Conservation (phyloP, 2,113 vertebrate genomes). For the Megalops atlanticus region DNA sequence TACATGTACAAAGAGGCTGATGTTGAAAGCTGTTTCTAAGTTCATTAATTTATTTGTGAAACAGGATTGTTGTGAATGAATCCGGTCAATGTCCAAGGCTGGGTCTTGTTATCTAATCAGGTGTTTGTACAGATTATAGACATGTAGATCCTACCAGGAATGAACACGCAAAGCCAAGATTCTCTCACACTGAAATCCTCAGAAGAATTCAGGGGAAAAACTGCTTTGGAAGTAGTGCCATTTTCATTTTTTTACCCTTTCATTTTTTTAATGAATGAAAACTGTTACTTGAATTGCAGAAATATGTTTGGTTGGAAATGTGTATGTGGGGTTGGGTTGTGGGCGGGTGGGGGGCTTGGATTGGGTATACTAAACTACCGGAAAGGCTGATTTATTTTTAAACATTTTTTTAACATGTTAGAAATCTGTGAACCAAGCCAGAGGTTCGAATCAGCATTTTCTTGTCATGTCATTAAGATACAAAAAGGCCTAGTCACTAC, state of each 20-base stretch:
- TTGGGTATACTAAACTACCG: constrained; percentile 42
- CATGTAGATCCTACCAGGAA: constrained; percentile 43
- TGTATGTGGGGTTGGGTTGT: constrained; percentile 40
- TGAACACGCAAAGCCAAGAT: constrained; percentile 35
- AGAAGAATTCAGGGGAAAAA: constrained; percentile 65
- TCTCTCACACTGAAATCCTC: constrained; percentile 59
- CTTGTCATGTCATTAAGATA: constrained; percentile 57
- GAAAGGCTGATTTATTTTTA: constrained; percentile 49
- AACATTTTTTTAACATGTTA: constrained; percentile 49
- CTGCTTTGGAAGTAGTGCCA: constrained; percentile 58
- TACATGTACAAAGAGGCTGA: constrained; percentile 44
- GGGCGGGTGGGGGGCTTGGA: constrained; percentile 44
- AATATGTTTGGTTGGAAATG: constrained; percentile 47
- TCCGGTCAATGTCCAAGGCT: constrained; percentile 42
- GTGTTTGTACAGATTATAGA: constrained; percentile 54
- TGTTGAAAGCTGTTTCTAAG: constrained; percentile 38
- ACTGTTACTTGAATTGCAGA: constrained; percentile 73
- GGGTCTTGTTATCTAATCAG: constrained; percentile 55
- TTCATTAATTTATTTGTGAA: constrained; percentile 60
- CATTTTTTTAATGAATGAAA: constrained; percentile 52
- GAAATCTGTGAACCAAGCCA: constrained; percentile 48
- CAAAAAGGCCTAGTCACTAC: constrained; percentile 61
- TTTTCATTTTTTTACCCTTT: constrained; percentile 49
- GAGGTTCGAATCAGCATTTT: constrained; percentile 45
- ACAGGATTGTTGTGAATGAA: constrained; percentile 41